Evolutionary conservation across 2,797 vertebrate species (phyloP).

Genomic region (Pseudochaenichthys georgianus): DNA sequence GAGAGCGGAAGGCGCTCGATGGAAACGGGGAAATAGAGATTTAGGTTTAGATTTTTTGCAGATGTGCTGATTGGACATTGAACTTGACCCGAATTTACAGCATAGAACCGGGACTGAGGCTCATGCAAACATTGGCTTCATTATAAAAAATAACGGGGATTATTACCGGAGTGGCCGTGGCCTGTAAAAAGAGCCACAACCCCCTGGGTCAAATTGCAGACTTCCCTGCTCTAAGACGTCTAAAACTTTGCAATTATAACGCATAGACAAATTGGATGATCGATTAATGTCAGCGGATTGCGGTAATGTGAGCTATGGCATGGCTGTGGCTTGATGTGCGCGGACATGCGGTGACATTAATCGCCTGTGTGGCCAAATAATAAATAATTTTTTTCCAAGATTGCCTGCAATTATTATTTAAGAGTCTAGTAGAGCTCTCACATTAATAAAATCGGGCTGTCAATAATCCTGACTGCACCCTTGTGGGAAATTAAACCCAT

Average conservation of each 20-base stretch:
- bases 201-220: slow-evolving; percentile 57
- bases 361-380: slow-evolving; percentile 52
- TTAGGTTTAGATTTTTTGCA: slow-evolving; percentile 57
- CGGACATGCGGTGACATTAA: slow-evolving; percentile 49
- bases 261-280: slow-evolving; percentile 29
- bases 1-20: slow-evolving; percentile 79
- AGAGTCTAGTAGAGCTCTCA: not conserved
- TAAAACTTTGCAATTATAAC: slow-evolving; percentile 62
- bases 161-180: slow-evolving; percentile 63
- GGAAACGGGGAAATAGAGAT: slow-evolving; percentile 71
- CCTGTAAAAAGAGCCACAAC: slow-evolving; percentile 67
- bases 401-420: slow-evolving; percentile 38
- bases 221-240: slow-evolving; percentile 53
- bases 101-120: slow-evolving; percentile 44
- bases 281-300: slow-evolving; percentile 28
- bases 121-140: slow-evolving; percentile 40
- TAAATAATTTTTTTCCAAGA: slow-evolving; percentile 39
- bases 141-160: slow-evolving; percentile 47
- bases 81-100: slow-evolving; percentile 75
- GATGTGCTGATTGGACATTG: slow-evolving; percentile 79
- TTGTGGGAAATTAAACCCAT: slow-evolving; percentile 28
- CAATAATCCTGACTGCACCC: slow-evolving; percentile 26
- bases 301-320: slow-evolving; percentile 26
- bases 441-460: slow-evolving; percentile 31
- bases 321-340: slow-evolving; percentile 20